Conservation (phyloP, 2,797 vertebrate genomes). For the Lepilemur ruficaudatus region DNA sequence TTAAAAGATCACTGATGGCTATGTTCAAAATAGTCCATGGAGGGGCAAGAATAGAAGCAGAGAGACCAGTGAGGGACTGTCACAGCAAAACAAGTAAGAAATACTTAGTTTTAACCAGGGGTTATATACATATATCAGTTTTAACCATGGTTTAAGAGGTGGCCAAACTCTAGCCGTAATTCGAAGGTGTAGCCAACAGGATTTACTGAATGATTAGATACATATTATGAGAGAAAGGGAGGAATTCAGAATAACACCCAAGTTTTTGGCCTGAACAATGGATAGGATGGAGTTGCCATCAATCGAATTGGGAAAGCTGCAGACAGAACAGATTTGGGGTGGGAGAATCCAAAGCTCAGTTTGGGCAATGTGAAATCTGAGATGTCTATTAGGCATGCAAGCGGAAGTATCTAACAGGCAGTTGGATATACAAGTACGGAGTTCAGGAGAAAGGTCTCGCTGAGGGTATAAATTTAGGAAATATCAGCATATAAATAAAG, state of each 20-base stretch:
- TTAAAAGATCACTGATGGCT: not conserved
- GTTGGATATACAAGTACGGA: not conserved
- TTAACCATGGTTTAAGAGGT: not conserved
- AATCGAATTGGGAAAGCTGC: not conserved
- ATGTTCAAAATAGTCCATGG: not conserved
- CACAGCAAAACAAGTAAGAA: not conserved
- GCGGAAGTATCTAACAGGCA: not conserved
- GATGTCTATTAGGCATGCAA: constrained; percentile 21
- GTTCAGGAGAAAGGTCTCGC: constrained; percentile 36
- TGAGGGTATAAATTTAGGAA: not conserved
- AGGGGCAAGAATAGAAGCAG: not conserved
- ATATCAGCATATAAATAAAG: not conserved
- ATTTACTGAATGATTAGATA: not conserved
- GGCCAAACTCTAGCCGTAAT: not conserved
- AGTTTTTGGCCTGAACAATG: constrained; percentile 9
- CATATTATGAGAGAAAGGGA: not conserved
- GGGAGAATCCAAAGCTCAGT: constrained; percentile 11
- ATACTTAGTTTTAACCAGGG: not conserved
- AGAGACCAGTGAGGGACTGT: not conserved
- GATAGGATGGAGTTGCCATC: constrained; percentile 22
- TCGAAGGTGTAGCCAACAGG: not conserved
- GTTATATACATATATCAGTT: not conserved
- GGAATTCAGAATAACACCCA: not conserved
- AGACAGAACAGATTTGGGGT: constrained; percentile 49
- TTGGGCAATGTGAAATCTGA: constrained; percentile 40